Conservation (phyloP, 2,888 invertebrate species). For the Drosophila antonietae region DNA sequence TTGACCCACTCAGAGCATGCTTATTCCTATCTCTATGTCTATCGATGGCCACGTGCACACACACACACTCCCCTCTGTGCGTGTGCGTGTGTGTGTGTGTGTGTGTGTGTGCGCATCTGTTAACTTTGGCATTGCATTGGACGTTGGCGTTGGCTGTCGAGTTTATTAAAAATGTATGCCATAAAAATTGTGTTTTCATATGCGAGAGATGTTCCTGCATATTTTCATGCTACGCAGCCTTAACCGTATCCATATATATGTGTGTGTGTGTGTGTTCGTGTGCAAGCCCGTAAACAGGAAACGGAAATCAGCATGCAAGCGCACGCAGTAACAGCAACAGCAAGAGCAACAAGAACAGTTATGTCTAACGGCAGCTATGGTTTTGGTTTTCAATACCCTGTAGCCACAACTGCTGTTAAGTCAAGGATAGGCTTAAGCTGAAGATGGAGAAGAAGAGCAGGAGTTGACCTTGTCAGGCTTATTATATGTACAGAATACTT, state of each 20-base stretch:
- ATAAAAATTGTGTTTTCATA: constrained; percentile 69
- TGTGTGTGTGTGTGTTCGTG: constrained; percentile 36
- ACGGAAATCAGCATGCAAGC: constrained; percentile 68
- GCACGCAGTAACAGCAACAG: constrained; percentile 42
- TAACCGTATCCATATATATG: constrained; percentile 16
- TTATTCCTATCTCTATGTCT: constrained; percentile 46
- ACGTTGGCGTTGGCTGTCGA: constrained; percentile 20
- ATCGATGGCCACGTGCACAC: constrained; percentile 51
- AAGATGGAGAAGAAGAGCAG: background rate
- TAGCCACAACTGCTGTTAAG: background rate
- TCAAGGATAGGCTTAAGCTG: background rate
- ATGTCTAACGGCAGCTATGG: constrained; percentile 15
- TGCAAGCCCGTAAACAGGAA: constrained; percentile 60
- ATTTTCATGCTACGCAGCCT: constrained; percentile 55
- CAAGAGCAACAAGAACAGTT: constrained; percentile 10
- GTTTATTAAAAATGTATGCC: constrained; percentile 74
- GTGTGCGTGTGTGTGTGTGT: too few species aligned
- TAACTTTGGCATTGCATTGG: constrained; percentile 47
- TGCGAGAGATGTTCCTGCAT: constrained; percentile 61
- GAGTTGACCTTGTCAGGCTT: background rate
- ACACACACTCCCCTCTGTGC: background rate
- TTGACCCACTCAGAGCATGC: constrained; percentile 50
- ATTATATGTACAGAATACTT: background rate
- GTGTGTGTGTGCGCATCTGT: constrained; percentile 30
- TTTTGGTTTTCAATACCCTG: constrained; percentile 33